A percentile compares a stretch with the other conserved stretches of the same genome.
These are phyloP conservation scores for Zoanthus sansibaricus DNA, from an alignment of 92 coral and sea anemone species.

Conservation along the genomic window DNA sequence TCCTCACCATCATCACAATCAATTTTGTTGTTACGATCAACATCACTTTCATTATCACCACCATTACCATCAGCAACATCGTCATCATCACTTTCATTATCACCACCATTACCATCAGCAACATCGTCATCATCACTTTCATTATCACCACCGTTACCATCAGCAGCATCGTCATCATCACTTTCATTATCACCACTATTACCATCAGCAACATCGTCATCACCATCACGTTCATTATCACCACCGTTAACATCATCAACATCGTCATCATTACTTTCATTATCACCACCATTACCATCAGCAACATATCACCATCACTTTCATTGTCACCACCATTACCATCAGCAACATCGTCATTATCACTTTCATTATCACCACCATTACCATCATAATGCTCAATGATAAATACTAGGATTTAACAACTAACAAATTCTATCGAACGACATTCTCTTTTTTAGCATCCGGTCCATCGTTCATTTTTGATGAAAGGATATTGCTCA, in stretches of 20 bases:
- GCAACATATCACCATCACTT: not conserved
- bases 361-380: not conserved
- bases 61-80: not conserved
- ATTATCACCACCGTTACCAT: not conserved
- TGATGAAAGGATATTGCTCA: not conserved
- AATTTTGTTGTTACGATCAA: not conserved
- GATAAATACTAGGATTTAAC: not conserved
- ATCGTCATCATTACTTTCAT: not conserved
- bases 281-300: not conserved
- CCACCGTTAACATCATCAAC: not conserved
- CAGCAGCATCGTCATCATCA: not conserved
- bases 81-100: not conserved
- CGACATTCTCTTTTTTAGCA: conserved; percentile 33
- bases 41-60: not conserved
- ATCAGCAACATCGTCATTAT: not conserved
- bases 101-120: not conserved
- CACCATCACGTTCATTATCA: not conserved
- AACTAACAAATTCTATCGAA: not conserved
- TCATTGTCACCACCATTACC: not conserved
- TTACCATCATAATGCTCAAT: not conserved
- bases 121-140: not conserved
- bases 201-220: not conserved
- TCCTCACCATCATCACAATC: not conserved
- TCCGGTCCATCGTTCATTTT: conserved; percentile 69
- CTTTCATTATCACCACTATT: not conserved